Percentiles rank a stretch among this genome's conserved stretches.
phyloP scores from a whole-genome alignment of 2,888 invertebrate genomes.

The Brachyopa scutellaris region DNA sequence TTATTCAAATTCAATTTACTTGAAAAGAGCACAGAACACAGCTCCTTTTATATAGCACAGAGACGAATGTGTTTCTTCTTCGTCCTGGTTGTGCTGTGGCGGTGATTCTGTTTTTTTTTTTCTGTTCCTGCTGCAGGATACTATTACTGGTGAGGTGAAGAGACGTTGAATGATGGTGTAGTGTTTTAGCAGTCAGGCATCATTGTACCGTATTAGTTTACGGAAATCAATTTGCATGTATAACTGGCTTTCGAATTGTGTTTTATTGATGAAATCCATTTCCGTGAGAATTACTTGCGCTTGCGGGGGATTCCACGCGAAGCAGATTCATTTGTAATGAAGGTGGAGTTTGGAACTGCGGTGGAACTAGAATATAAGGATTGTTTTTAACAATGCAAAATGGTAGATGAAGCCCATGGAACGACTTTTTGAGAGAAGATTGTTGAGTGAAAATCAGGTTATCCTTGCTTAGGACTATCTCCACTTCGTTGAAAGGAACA shows the following conservation, averaged over 20 bases:
- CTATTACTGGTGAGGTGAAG: slow-evolving; percentile 25
- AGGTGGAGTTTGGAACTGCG: too few relatives aligned
- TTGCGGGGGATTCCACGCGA: background rate
- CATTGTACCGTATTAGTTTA: slow-evolving; percentile 57
- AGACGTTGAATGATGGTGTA: slow-evolving; percentile 62
- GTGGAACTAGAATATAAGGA: too few relatives aligned
- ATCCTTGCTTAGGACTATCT: too few relatives aligned
- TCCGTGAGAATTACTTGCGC: slow-evolving; percentile 44
- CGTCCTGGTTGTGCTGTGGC: slow-evolving; percentile 52
- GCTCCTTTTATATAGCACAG: background rate
- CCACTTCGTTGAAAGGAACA: too few relatives aligned
- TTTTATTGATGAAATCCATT: slow-evolving; percentile 58
- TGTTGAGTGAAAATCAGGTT: too few relatives aligned
- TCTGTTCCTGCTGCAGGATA: slow-evolving; percentile 13
- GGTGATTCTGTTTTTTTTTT: too few relatives aligned
- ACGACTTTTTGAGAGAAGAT: too few relatives aligned
- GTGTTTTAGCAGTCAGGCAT: slow-evolving; percentile 22
- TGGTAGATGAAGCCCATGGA: too few relatives aligned
- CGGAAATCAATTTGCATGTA: slow-evolving; percentile 69
- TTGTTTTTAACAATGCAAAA: too few relatives aligned
- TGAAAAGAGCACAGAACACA: slow-evolving; percentile 43
- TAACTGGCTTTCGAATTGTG: slow-evolving; percentile 58
- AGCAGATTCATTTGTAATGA: too few relatives aligned
- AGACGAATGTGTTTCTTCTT: slow-evolving; percentile 34
- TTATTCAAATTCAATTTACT: slow-evolving; percentile 76